Evolutionary conservation across 2,113 vertebrate species (phyloP).

Genomic region (Dinomys branickii): DNA sequence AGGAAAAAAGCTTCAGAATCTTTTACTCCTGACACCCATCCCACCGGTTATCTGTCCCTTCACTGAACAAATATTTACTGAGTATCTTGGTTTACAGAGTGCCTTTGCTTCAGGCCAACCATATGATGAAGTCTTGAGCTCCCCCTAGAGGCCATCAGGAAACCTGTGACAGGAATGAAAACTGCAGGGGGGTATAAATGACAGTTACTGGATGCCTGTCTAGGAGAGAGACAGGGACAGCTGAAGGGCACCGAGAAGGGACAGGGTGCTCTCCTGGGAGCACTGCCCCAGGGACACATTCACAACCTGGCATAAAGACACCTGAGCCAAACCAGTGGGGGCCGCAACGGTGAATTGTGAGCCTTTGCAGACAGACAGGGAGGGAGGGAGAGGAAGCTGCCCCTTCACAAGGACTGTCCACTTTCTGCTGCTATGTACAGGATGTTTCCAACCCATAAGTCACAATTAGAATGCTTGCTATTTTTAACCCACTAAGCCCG

Average conservation of each 20-base stretch:
- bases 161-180: background rate
- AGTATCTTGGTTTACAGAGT: background rate
- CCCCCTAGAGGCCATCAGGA: conserved; percentile 72
- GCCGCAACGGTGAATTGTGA: background rate
- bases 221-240: background rate
- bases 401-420: background rate
- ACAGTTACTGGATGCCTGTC: background rate
- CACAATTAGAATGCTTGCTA: background rate
- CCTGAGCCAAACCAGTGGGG: background rate
- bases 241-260: accelerated
- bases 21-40: background rate
- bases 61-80: background rate
- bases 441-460: background rate
- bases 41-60: background rate
- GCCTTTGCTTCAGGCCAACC: background rate
- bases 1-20: background rate
- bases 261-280: no score
- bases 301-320: background rate
- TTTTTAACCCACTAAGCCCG: background rate
- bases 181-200: background rate
- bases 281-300: background rate
- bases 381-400: background rate
- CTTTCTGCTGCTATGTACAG: background rate
- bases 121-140: conserved; percentile 73
- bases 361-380: background rate